Percentiles rank a stretch among this genome's conserved stretches.
phyloP scores from a whole-genome alignment of 2,888 invertebrate genomes.

The Stenichneumon culpator region DNA sequence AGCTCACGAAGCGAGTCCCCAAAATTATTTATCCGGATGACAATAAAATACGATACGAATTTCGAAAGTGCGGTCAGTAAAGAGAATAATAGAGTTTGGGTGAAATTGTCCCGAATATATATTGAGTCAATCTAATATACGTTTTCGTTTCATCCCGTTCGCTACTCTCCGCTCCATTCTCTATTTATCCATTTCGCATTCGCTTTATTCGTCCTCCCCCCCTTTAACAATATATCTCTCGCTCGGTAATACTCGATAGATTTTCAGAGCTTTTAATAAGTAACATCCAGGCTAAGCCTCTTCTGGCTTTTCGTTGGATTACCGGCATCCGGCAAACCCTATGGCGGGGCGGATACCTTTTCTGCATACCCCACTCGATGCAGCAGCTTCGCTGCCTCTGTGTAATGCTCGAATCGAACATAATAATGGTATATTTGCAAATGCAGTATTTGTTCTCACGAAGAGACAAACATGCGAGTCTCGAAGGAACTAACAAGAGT shows the following conservation, averaged over 20 bases:
- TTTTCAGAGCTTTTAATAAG: slow-evolving; percentile 78
- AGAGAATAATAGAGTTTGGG: neutral
- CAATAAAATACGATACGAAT: neutral
- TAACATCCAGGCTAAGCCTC: slow-evolving; percentile 70
- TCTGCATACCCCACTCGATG: neutral
- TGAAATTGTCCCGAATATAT: neutral
- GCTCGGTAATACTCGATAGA: slow-evolving; percentile 64
- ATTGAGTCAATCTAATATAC: neutral
- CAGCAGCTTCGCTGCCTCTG: neutral
- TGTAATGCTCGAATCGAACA: too few species aligned
- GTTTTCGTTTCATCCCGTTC: neutral
- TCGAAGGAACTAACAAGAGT: too few species aligned
- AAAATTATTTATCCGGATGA: neutral
- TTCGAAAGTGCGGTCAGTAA: neutral
- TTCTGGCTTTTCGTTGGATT: slow-evolving; percentile 39
- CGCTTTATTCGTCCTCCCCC: too few species aligned
- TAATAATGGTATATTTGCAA: too few species aligned
- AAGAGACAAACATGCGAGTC: too few species aligned
- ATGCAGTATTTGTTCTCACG: too few species aligned
- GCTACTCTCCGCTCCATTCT: neutral
- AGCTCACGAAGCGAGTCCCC: too few species aligned
- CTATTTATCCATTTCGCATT: neutral
- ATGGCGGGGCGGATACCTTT: neutral
- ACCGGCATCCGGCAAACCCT: slow-evolving; percentile 11
- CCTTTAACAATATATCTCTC: neutral